Evolutionary conservation across 2,888 invertebrate species (phyloP).

Genomic region (Agrotis puta): DNA sequence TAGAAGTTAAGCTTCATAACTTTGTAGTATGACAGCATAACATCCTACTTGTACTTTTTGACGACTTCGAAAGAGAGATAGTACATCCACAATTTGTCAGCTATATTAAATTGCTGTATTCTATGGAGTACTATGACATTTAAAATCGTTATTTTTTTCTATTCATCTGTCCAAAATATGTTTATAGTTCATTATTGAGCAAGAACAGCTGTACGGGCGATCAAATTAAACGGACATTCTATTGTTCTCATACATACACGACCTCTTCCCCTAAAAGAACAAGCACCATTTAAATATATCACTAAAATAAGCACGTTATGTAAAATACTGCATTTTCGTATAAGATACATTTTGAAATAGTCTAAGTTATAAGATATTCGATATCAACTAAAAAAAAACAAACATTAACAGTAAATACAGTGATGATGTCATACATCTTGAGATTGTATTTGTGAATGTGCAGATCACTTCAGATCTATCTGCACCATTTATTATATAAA

Average conservation of each 20-base stretch:
- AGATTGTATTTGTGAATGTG: constrained; percentile 38
- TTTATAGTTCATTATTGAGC: neutral
- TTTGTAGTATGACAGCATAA: neutral
- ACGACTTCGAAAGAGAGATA: neutral
- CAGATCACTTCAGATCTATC: constrained; percentile 50
- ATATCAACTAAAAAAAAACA: constrained; percentile 30
- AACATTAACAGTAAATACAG: constrained; percentile 22
- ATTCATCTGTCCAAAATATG: neutral
- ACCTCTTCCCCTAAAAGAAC: constrained; percentile 28
- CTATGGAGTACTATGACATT: neutral
- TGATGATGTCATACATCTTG: constrained; percentile 34
- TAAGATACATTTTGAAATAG: neutral
- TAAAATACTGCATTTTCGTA: constrained; percentile 15
- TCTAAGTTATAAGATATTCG: constrained; percentile 2
- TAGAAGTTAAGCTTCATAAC: neutral
- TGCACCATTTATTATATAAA: constrained; percentile 1
- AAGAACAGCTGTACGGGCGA: constrained; percentile 8
- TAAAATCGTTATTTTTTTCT: too few relatives aligned
- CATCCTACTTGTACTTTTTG: neutral
- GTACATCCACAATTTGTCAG: neutral
- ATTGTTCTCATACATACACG: constrained; percentile 24
- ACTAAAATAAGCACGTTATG: constrained; percentile 42
- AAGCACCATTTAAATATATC: constrained; percentile 59
- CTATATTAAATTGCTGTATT: too few relatives aligned
- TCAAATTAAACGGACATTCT: neutral